Conservation (phyloP, 2,888 invertebrate species). For the Macrosoma leucophasiata region DNA sequence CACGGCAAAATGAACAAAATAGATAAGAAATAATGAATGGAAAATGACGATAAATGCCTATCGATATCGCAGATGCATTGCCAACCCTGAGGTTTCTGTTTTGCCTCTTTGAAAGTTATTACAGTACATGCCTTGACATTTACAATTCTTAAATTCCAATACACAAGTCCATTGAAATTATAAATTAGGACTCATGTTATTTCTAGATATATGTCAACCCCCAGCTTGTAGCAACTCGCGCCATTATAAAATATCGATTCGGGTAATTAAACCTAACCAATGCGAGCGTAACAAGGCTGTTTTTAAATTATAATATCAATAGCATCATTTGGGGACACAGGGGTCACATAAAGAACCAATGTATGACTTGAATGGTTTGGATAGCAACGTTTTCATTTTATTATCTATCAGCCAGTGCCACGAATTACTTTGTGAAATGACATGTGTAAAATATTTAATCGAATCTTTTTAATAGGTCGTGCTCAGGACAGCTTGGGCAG, state of each 20-base stretch:
- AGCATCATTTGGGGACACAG: slow-evolving; percentile 48
- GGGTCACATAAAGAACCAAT: slow-evolving; percentile 47
- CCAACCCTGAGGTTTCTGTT: no score
- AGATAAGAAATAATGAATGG: no score
- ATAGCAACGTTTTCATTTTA: slow-evolving; percentile 36
- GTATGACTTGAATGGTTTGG: slow-evolving; percentile 32
- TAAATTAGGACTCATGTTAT: no score
- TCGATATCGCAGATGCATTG: no score
- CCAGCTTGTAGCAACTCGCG: no score
- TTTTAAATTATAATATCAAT: slow-evolving; percentile 54
- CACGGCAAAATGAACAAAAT: no score
- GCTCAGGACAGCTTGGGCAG: slow-evolving; percentile 38
- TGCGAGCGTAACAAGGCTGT: slow-evolving; percentile 39
- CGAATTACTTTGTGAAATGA: slow-evolving; percentile 35
- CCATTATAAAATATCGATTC: slow-evolving; percentile 58
- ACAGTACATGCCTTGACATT: no score
- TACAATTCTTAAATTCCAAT: no score
- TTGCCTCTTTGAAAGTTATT: no score
- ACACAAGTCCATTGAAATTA: no score
- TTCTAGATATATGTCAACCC: no score
- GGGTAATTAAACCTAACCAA: slow-evolving; percentile 61
- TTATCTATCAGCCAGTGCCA: slow-evolving; percentile 26
- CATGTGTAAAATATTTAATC: slow-evolving; percentile 47
- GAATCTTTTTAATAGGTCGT: slow-evolving; percentile 47
- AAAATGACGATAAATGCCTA: no score